Conservation (phyloP, 1,140 invertebrate genomes). For the Copidosoma floridanum region DNA sequence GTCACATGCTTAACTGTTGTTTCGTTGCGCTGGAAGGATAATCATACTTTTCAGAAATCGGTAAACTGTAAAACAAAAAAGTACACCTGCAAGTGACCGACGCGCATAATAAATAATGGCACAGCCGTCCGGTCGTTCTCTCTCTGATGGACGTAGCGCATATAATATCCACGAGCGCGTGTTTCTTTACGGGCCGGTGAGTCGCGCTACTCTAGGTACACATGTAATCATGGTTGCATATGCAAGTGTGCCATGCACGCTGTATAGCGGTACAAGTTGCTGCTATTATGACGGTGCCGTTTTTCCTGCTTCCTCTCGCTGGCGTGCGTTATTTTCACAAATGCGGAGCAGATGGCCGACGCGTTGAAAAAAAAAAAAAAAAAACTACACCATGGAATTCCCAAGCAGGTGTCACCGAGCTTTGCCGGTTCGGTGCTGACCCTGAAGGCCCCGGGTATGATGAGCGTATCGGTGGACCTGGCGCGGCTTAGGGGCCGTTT, state of each 20-base stretch:
- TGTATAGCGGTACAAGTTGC: background rate
- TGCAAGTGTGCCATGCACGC: no score
- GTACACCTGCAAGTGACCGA: slow-evolving; percentile 17
- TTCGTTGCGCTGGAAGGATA: no score
- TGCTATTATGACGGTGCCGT: background rate
- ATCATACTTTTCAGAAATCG: no score
- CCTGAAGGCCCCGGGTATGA: slow-evolving; percentile 54
- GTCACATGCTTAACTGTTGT: no score
- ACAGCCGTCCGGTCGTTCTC: slow-evolving; percentile 6
- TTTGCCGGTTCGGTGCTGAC: slow-evolving; percentile 52
- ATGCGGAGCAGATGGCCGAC: background rate
- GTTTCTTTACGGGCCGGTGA: background rate
- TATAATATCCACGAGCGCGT: background rate
- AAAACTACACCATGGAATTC: no score
- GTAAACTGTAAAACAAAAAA: no score
- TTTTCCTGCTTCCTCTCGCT: background rate
- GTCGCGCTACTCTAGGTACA: background rate
- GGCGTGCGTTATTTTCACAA: background rate
- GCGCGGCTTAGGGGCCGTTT: slow-evolving; percentile 53
- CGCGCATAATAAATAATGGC: slow-evolving; percentile 16
- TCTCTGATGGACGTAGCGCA: background rate
- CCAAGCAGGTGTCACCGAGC: no score
- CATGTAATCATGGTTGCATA: no score
- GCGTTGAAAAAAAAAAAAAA: background rate
- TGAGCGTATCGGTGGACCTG: slow-evolving; percentile 55